Evolutionary conservation across 2,888 invertebrate genomes (phyloP), one percentile per base, ranked within the genome.

Genomic region (Parasteatoda lunata): DNA sequence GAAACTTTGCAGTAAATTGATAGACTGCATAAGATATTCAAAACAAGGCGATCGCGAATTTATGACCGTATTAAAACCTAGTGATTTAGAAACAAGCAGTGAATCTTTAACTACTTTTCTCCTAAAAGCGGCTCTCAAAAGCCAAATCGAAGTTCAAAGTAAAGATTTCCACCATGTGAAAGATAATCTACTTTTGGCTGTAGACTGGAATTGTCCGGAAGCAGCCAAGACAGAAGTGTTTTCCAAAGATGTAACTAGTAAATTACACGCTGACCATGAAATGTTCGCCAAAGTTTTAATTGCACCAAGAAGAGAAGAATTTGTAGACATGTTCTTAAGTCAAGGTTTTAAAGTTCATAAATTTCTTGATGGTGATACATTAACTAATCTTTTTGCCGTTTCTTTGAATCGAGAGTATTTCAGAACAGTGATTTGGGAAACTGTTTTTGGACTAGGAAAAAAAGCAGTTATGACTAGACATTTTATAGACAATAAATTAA

Each of bases 171-270:
- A 49, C 5, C 73, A 89, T 48, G 81, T 90, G 51, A 88, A 91
- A 83, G 91, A 91, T 89, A 91, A 92, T 83, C 88, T 92, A 5
- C 90, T 90, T 73, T 89, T 92, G n/a, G 91, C 91, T 11, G 84
- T 92, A 45, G 92, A 92, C 89, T 92, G 92, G 92, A 92, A 92
- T 88, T 89, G 91, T 88, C 91, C 91, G 5, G 91, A 91, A 79
- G 89, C 92, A 8, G 92, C 92, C 2, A 80, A 88, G 48, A 90
- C 90, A 49, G 91, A 91, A 85, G 91, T 92, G 15, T 91, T 91
- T 78, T 90, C 91, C 68, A 89, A 89, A 84, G 90, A 90, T 77
- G 88, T 90, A 9, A 85, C 89, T 77, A 88, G 88, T 48, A 90
- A 89, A 47, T 90, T 91, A 15, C 90, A 89, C 77, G 82, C 90